A percentile compares a stretch with the other conserved stretches of the same genome.
Conservation (phyloP, 2,888 invertebrate species). For the Aphodius granarius region DNA sequence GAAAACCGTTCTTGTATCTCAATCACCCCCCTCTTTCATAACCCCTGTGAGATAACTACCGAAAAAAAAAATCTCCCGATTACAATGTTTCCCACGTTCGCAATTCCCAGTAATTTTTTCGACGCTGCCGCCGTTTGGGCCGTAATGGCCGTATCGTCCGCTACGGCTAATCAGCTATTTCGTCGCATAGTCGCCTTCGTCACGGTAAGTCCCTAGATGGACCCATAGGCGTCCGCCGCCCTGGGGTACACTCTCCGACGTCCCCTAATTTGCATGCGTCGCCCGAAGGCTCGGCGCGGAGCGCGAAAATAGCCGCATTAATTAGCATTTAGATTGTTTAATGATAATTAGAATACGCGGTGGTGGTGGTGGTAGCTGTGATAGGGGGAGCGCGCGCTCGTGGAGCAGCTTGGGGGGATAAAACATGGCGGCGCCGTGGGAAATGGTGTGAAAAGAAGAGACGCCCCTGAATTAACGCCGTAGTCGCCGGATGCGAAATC, state of each 20-base stretch:
- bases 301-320: constrained; percentile 57
- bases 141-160: not conserved
- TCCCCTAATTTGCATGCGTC: constrained; percentile 55
- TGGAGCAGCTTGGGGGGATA: constrained; percentile 50
- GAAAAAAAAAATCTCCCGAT: not conserved
- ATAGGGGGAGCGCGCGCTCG: constrained; percentile 36
- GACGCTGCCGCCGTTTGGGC: constrained; percentile 35
- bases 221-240: constrained; percentile 2
- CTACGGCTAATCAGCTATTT: not conserved
- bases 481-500: not conserved
- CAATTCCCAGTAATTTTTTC: constrained; percentile 38
- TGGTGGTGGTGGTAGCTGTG: constrained; percentile 37
- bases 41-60: not conserved
- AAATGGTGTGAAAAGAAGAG: constrained; percentile 55
- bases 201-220: constrained; percentile 22
- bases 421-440: constrained; percentile 48
- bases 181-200: constrained; percentile 28
- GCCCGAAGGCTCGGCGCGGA: constrained; percentile 51
- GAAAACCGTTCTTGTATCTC: not conserved
- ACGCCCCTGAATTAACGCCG: constrained; percentile 29
- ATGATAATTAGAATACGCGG: constrained; percentile 60
- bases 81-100: constrained; percentile 39
- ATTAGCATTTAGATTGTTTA: constrained; percentile 60
- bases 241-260: constrained; percentile 10
- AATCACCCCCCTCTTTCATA: not conserved